Conservation (phyloP, 2,888 invertebrate species). For the Coecobrya sp. region DNA sequence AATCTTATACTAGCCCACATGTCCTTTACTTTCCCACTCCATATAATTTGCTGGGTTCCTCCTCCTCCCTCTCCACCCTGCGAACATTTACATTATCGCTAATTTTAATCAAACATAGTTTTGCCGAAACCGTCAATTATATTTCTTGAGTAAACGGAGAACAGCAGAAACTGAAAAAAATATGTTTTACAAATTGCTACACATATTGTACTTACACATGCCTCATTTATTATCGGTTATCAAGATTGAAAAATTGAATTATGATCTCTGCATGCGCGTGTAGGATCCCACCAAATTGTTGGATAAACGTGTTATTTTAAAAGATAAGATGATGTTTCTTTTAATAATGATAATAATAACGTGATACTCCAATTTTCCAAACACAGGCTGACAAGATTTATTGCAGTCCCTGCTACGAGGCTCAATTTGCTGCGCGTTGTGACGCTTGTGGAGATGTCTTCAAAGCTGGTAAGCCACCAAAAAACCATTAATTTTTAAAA, state of each 20-base stretch:
- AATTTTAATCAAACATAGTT: constrained; percentile 57
- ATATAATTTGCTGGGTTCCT: constrained; percentile 14
- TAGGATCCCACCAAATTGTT: constrained; percentile 11
- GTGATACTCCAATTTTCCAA: constrained; percentile 15
- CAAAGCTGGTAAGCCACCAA: constrained; percentile 93
- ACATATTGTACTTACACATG: too few relatives aligned
- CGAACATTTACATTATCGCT: constrained; percentile 45
- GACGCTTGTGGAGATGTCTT: constrained; percentile 99
- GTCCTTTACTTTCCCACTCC: constrained; percentile 31
- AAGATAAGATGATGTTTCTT: constrained; percentile 13
- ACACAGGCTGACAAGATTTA: constrained; percentile 96
- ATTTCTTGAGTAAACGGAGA: background rate
- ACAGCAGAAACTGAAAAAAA: background rate
- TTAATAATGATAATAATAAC: background rate
- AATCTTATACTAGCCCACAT: constrained; percentile 47
- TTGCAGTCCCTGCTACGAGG: constrained; percentile 99
- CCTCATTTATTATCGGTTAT: constrained; percentile 36
- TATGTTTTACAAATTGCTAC: constrained; percentile 41
- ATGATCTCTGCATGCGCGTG: background rate
- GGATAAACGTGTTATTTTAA: background rate
- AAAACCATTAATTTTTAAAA: background rate
- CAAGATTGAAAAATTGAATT: constrained; percentile 37
- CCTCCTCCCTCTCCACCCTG: constrained; percentile 58
- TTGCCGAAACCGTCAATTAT: constrained; percentile 47
- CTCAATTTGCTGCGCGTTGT: constrained; percentile 99